Base-by-base conservation (phyloP, 2,888 invertebrate species). In the Lagria hirta region DNA sequence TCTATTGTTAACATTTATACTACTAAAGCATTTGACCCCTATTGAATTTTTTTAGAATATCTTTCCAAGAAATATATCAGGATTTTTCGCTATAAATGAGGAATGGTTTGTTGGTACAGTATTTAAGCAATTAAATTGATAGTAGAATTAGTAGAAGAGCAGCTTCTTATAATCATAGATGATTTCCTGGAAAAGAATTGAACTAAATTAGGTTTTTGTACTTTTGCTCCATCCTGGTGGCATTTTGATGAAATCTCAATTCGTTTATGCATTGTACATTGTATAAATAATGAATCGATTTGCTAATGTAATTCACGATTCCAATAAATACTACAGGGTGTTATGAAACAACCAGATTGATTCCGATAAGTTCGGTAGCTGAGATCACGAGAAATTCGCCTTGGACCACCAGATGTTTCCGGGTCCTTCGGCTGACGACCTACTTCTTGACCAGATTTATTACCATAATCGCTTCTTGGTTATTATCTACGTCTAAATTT, bases 351-450 rank as follows among this genome's bases (percentile, higher is more conserved):
- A 8, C 6, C 30, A 46, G 46, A 46, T 46, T 41, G 46, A 35
- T 46, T 41, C 40, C 14, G 42, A 47, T 47, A 47, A 47, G 42
- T 47, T 36, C 42, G 32, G 47, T 47, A 47, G 42, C 42, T 13
- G 13, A 11, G 29, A 13, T 12, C 28, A 17, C 34, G 48, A 45
- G 49, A 49, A 49, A 52, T 48, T 37, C 43, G 38, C 22, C 38
- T 26, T 34, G n/a, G n/a, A n/a, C n/a, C n/a, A n/a, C n/a, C n/a
- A n/a, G n/a, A n/a, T n/a, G 38, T 49, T 53, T 53, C 52, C 50
- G 52, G 50, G 36, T 36, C 50, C 46, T 35, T 7, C 15, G 37
- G 47, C 49, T 32, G 26, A n/a, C 17, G 51, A 37, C 48, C 43
- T 21, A 51, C 48, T 45, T 51, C 3, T 18, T 4, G 13, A 35